Base-by-base conservation (phyloP, 2,888 invertebrate genomes). In the Amblyjoppa proteus region DNA sequence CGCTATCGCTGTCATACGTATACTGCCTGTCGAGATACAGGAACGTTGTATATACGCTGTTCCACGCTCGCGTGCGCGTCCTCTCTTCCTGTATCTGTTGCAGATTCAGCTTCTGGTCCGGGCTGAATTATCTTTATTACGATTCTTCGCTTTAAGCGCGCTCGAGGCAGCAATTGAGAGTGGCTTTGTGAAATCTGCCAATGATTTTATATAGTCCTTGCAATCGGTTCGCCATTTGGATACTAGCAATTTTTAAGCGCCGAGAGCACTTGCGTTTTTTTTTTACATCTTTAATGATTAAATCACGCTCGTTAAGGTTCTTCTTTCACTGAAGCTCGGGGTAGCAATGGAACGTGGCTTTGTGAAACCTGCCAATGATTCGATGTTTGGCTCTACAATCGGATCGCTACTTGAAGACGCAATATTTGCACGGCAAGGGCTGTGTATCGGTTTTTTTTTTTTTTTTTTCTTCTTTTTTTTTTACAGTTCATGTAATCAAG, bases 51-150 rank as follows among this genome's bases (percentile, higher is more conserved):
- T 64, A 13, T n/a, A 64, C 61, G 5, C 31, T 16, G 31, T 64
- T 64, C 13, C 9, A 58, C 58, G 6, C 58, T 13, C 3, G 5
- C 58, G 58, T 25, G 25, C 28, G 28, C 41, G 16, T 41, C 13
- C 38, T n/a, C n/a, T 25, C 25, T 45, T 28, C 49, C 45, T 68
- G 34, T 68, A 41, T 76, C 51, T 16, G 38, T 41, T 66, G 3
- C 68, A 77, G 66, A 77, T 77, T 53, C 68, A 68, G 38, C 38
- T 56, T 41, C 77, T 28, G 28, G 68, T 76, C 75, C 34, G 38
- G 20, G 1, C 61, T 49, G 20, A 66, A 76, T 51, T 66, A 20
- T 51, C 16, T 76, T 28, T 66, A 51, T 66, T 76, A 34, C 61
- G 31, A 31, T 34, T 31, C n/a, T 34, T 64, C 31, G 20, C 61